These are phyloP conservation scores for Corythoichthys haematopterus DNA, from an alignment of 2,113 vertebrate species.

Conservation along the genomic window DNA sequence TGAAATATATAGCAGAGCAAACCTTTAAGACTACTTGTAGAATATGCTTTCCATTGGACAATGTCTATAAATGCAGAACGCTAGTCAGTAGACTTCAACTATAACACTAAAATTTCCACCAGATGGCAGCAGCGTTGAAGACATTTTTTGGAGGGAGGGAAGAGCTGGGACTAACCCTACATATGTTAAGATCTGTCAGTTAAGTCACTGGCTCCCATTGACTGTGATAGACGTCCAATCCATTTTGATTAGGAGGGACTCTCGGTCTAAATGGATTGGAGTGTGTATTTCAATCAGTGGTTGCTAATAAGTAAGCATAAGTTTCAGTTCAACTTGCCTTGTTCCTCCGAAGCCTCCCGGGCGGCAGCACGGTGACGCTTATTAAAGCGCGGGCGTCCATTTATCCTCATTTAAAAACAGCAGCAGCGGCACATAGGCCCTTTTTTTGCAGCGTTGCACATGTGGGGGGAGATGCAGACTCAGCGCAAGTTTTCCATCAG, in stretches of 20 bases:
- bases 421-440: not conserved
- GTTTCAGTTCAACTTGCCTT: not conserved
- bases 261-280: too few species aligned
- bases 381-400: not conserved
- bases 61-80: not conserved
- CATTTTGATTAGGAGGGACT: too few species aligned
- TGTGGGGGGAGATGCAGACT: conserved; percentile 22
- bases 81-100: not conserved
- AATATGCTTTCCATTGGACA: not conserved
- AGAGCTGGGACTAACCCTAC: too few species aligned
- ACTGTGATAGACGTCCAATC: too few species aligned
- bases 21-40: not conserved
- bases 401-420: conserved; percentile 39
- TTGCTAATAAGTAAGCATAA: not conserved
- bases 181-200: too few species aligned
- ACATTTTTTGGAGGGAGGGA: too few species aligned
- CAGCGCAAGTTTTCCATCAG: conserved; percentile 31
- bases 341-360: not conserved
- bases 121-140: conserved; percentile 35
- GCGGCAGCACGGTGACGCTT: not conserved
- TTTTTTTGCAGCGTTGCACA: conserved; percentile 41
- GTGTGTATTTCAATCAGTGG: too few species aligned
- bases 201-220: too few species aligned
- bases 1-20: not conserved
- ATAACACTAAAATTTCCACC: conserved; percentile 8